Evolutionary conservation across 2,888 invertebrate genomes (phyloP), one percentile per base, ranked within the genome.

Genomic region (Cynaeus angustus): DNA sequence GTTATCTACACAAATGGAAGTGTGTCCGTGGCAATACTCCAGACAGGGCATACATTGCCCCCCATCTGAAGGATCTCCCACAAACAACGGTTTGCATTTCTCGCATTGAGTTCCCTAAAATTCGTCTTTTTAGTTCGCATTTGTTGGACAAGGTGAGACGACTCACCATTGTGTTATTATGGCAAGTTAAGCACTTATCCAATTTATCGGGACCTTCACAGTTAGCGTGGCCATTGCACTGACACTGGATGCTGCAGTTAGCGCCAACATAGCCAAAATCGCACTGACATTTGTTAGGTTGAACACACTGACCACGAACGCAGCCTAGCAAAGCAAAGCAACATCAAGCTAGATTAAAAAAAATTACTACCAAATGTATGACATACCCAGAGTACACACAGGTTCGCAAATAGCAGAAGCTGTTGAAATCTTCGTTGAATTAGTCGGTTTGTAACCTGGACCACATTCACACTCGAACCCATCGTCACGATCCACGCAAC

Each of bases 231-330:
- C 96, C 96, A 83, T 98, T 97, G 84, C 98, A 98, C 83, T 95
- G 92, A 83, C 98, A 98, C 85, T 96, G 94, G 72, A 94, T 94
- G 77, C 94, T 94, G 84, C 98, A 98, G 86, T 97, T 96, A 75
- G 92, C 91, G 61, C 98, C 97, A 16, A 98, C 96, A 85, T 94
- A 98, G 66, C 97, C 97, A 86, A 98, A 98, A 86, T 96, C 92
- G 83, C 98, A 98, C 72, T 91, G 89, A 81, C 98, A 97, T 68
- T 91, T 89, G 81, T 95, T 90, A 56, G 96, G 96, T 78, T 92
- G 91, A 13, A 94, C 87, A 83, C 96, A 97, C 12, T 88, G 89
- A 74, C 96, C 97, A 80, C 95, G 90, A 43, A 95, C 94, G 86
- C 96, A 96, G 58, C 95, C 84, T 84, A 76, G 64, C 73, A 73